Percentiles rank a stretch among this genome's conserved stretches.
Conservation (phyloP, 1,140 invertebrate species). For the Neodiprion fabricii region DNA sequence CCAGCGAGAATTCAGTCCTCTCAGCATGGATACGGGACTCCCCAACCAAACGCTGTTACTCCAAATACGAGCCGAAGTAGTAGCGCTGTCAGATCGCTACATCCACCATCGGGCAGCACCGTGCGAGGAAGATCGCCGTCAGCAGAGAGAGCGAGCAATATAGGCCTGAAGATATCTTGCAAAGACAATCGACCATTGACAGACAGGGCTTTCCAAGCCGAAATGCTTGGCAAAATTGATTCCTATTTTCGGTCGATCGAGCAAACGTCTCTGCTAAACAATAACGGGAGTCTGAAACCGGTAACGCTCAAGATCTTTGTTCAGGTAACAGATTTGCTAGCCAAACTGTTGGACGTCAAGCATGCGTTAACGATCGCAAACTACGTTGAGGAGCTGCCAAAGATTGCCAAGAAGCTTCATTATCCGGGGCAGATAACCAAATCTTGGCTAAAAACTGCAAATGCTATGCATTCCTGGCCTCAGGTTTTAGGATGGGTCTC, state of each 20-base stretch:
- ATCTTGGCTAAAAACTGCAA: conserved; percentile 68
- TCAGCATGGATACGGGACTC: not conserved
- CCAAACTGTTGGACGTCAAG: conserved; percentile 41
- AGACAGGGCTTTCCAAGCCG: conserved; percentile 49
- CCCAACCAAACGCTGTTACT: not conserved
- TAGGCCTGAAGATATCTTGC: conserved; percentile 34
- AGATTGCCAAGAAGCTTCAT: conserved; percentile 60
- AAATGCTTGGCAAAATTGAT: conserved; percentile 49
- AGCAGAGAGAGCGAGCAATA: conserved; percentile 39
- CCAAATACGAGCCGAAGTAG: conserved; percentile 17
- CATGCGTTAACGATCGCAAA: conserved; percentile 41
- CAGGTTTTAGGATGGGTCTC: conserved; percentile 64
- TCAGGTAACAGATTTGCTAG: conserved; percentile 39
- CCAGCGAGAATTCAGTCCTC: conserved; percentile 18
- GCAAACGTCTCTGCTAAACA: conserved; percentile 41
- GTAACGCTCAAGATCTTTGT: conserved; percentile 53
- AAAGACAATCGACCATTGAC: conserved; percentile 51
- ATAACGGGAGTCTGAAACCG: conserved; percentile 49
- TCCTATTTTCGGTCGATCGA: conserved; percentile 39
- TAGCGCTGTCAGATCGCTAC: conserved; percentile 24
- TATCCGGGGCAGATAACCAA: conserved; percentile 65
- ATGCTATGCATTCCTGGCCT: conserved; percentile 65
- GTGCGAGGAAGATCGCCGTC: conserved; percentile 40
- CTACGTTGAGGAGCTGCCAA: conserved; percentile 60
- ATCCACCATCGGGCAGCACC: conserved; percentile 18